Percentiles rank a stretch among this genome's conserved stretches.
phyloP scores from a whole-genome alignment of 2,888 invertebrate genomes.

The Xestia xanthographa region DNA sequence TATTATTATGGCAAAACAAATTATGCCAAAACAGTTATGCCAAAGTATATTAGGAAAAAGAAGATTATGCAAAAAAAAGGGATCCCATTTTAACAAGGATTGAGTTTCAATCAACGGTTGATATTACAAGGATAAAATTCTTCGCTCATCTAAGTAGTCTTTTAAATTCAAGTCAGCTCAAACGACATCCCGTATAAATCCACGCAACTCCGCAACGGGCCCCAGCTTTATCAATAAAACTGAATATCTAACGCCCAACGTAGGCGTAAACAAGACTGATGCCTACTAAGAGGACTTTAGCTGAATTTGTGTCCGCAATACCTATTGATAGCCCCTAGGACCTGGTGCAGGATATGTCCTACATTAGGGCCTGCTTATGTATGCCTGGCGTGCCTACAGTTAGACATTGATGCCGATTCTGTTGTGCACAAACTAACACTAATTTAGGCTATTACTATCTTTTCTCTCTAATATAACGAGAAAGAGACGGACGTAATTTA shows the following conservation, averaged over 20 bases:
- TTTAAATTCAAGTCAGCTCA: not conserved
- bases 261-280: conserved; percentile 74
- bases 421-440: too few relatives aligned
- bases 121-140: not conserved
- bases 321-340: conserved; percentile 55
- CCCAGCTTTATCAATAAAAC: conserved; percentile 72
- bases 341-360: conserved; percentile 56
- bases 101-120: not conserved
- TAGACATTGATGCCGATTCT: too few relatives aligned
- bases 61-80: too few relatives aligned
- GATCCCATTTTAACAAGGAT: too few relatives aligned
- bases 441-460: too few relatives aligned
- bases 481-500: too few relatives aligned
- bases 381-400: conserved; percentile 16
- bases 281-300: conserved; percentile 53
- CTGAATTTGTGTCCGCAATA: conserved; percentile 59
- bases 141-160: not conserved
- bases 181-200: conserved; percentile 44
- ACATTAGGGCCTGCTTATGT: conserved; percentile 45
- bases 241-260: conserved; percentile 69
- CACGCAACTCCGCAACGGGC: conserved; percentile 41
- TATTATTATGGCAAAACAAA: too few relatives aligned
- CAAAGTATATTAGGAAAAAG: too few relatives aligned
- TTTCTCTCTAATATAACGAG: too few relatives aligned
- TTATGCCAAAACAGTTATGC: too few relatives aligned